Conservation (phyloP, 2,888 invertebrate genomes). For the Chesias legatella region DNA sequence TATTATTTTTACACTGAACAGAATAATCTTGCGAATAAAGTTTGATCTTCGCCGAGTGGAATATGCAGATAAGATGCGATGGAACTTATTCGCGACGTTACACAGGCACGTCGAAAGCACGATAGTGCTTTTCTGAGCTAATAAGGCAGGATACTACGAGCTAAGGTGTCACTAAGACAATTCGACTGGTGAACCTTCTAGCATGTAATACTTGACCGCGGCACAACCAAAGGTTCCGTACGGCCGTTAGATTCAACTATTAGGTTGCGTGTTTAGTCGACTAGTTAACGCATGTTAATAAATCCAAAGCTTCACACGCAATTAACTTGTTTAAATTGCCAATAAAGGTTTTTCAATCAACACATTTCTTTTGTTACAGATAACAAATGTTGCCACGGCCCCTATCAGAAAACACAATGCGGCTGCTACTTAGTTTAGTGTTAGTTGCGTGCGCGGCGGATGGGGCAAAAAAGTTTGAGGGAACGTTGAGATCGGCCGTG, state of each 20-base stretch:
- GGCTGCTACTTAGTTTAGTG: constrained; percentile 68
- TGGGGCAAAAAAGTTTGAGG: constrained; percentile 73
- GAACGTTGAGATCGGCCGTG: constrained; percentile 68
- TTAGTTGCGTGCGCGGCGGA: constrained; percentile 68
- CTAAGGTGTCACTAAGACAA: constrained; percentile 32
- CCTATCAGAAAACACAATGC: constrained; percentile 62
- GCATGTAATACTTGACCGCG: constrained; percentile 15
- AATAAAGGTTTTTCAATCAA: constrained; percentile 51
- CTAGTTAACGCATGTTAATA: constrained; percentile 42
- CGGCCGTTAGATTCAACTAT: constrained; percentile 40
- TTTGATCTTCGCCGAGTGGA: constrained; percentile 21
- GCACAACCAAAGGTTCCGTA: constrained; percentile 36
- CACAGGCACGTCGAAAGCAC: constrained; percentile 19
- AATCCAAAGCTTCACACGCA: constrained; percentile 52
- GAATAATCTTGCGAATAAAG: constrained; percentile 16
- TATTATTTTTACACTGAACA: constrained; percentile 3
- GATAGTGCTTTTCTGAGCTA: too few relatives aligned
- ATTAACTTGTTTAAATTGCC: constrained; percentile 47
- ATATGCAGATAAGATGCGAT: constrained; percentile 31
- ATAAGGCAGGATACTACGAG: constrained; percentile 32
- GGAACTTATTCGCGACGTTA: constrained; percentile 24
- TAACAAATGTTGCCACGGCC: constrained; percentile 71
- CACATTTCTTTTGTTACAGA: constrained; percentile 71
- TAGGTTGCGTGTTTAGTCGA: constrained; percentile 49
- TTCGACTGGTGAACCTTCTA: too few relatives aligned